phyloP scores from a whole-genome alignment of 2,797 vertebrate genomes.

The Austrolebias charrua region DNA sequence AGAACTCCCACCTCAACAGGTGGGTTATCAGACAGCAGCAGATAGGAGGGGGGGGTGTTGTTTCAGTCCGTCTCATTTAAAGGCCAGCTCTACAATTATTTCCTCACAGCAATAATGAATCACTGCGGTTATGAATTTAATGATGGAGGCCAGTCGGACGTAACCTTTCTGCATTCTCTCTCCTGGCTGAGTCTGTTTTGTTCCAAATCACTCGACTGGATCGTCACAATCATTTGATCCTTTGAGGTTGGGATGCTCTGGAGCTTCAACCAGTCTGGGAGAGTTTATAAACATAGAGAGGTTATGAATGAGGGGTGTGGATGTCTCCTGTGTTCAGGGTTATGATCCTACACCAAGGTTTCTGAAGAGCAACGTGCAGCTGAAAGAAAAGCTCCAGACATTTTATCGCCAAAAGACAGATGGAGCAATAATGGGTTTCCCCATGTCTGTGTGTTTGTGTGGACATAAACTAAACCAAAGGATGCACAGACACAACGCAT shows the following conservation, averaged over 20 bases:
- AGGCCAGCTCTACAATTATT: slow-evolving; percentile 57
- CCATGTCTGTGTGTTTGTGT: too few relatives aligned
- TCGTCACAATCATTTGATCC: slow-evolving; percentile 36
- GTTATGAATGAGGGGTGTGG: slow-evolving; percentile 11
- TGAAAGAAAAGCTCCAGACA: slow-evolving; percentile 2
- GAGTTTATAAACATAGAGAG: slow-evolving; percentile 7
- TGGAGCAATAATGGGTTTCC: too few relatives aligned
- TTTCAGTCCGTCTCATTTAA: slow-evolving; percentile 38
- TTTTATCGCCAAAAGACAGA: too few relatives aligned
- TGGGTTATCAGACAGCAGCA: slow-evolving; percentile 65
- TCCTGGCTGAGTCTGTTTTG: slow-evolving; percentile 19
- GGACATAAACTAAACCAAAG: too few relatives aligned
- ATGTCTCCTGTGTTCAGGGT: background rate
- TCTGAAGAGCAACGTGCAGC: slow-evolving; percentile 42
- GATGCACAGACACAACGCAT: too few relatives aligned
- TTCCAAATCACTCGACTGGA: too few relatives aligned
- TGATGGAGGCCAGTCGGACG: slow-evolving; percentile 32
- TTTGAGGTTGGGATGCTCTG: slow-evolving; percentile 21
- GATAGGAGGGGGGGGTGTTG: slow-evolving; percentile 34
- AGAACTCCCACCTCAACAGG: slow-evolving; percentile 44
- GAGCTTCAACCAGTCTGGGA: slow-evolving; percentile 23
- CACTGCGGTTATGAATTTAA: slow-evolving; percentile 42
- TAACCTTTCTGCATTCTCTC: slow-evolving; percentile 28
- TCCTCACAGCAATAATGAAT: slow-evolving; percentile 44
- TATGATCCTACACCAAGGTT: slow-evolving; percentile 34